phyloP scores from a whole-genome alignment of 53 echinoderm and acorn worm genomes.

The Paracentrotus lividus region DNA sequence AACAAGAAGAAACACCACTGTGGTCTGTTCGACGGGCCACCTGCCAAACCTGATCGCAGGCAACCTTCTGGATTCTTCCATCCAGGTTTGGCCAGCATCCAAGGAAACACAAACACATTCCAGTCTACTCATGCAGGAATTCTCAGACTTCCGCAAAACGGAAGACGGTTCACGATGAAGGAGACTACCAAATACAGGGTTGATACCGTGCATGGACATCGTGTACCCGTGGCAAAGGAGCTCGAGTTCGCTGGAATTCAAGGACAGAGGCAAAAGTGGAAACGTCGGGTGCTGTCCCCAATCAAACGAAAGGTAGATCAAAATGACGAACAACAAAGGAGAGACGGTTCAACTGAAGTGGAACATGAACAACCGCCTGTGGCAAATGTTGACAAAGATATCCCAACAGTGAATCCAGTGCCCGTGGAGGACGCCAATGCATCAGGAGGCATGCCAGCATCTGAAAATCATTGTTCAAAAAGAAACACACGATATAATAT shows the following conservation, averaged over 20 bases:
- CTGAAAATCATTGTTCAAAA: not conserved
- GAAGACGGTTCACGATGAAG: not conserved
- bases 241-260: not conserved
- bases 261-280: slow-evolving; percentile 33
- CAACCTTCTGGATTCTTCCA: slow-evolving; percentile 18
- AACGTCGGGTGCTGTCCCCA: slow-evolving; percentile 32
- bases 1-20: slow-evolving; percentile 47
- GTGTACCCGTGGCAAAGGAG: slow-evolving; percentile 20
- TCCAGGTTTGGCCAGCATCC: slow-evolving; percentile 38
- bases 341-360: not conserved
- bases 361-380: not conserved
- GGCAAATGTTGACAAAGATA: not conserved
- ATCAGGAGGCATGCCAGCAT: not conserved
- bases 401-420: not conserved
- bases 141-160: not conserved
- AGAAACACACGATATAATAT: not conserved
- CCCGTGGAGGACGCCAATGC: not conserved
- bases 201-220: slow-evolving; percentile 20
- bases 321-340: not conserved
- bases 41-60: slow-evolving; percentile 24
- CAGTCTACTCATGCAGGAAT: not conserved
- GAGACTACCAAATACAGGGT: slow-evolving; percentile 26
- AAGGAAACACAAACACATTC: slow-evolving; percentile 24
- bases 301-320: slow-evolving; percentile 22
- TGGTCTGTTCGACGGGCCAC: slow-evolving; percentile 3